phyloP scores from a whole-genome alignment of 2,113 vertebrate species.

The Podarcis raffonei region DNA sequence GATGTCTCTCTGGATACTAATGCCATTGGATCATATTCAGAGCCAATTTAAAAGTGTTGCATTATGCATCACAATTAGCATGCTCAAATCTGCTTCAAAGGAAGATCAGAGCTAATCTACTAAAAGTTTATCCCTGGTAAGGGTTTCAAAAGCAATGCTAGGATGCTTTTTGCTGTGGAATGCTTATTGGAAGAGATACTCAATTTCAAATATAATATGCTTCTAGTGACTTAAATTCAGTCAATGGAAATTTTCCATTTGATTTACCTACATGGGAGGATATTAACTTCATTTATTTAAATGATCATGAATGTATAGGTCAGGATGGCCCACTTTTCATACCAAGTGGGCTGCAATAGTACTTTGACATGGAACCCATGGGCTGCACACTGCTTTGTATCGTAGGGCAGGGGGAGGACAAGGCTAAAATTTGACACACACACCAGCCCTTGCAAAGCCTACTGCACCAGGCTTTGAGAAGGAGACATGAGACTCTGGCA shows the following conservation, averaged over 20 bases:
- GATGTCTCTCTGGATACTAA: neutral
- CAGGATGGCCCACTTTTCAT: too few species aligned
- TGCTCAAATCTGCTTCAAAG: neutral
- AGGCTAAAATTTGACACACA: too few species aligned
- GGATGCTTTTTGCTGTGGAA: neutral
- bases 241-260: neutral
- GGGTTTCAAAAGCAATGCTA: neutral
- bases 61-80: neutral
- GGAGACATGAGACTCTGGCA: too few species aligned
- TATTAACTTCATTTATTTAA: neutral
- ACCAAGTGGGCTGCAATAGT: too few species aligned
- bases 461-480: too few species aligned
- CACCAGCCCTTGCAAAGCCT: too few species aligned
- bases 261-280: neutral
- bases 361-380: too few species aligned
- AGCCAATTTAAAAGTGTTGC: neutral
- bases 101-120: neutral
- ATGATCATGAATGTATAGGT: too few species aligned
- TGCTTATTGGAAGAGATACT: neutral
- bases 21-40: neutral
- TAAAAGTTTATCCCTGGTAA: neutral
- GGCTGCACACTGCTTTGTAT: too few species aligned
- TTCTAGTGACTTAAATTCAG: neutral
- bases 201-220: neutral
- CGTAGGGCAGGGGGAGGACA: too few species aligned